Percentiles rank a stretch among this genome's conserved stretches.
Conservation (phyloP, 2,113 vertebrate genomes). For the Elaphurus davidianus region DNA sequence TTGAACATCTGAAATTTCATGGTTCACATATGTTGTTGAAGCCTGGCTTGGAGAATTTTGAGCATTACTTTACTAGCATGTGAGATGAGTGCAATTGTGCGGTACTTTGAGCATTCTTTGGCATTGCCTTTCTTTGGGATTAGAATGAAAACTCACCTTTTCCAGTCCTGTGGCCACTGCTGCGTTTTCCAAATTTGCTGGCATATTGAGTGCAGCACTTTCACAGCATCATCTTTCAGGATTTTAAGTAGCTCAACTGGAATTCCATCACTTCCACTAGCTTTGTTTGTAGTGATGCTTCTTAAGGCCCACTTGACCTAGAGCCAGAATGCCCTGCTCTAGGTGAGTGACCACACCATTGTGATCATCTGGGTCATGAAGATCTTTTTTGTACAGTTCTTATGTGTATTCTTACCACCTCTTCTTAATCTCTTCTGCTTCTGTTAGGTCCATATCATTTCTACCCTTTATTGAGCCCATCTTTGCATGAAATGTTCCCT, state of each 20-base stretch:
- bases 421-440: neutral
- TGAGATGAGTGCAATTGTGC: too few species aligned
- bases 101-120: too few species aligned
- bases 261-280: neutral
- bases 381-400: neutral
- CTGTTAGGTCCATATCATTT: neutral
- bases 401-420: neutral
- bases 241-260: too few species aligned
- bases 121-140: too few species aligned
- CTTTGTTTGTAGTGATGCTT: neutral
- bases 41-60: too few species aligned
- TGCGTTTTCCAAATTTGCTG: neutral
- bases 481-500: neutral
- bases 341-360: neutral
- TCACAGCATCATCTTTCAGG: neutral
- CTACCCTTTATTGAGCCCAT: neutral
- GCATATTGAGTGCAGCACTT: neutral
- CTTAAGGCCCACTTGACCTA: neutral
- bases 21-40: too few species aligned
- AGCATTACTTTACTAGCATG: too few species aligned
- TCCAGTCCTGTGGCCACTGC: neutral
- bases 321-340: neutral
- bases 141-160: neutral
- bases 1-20: too few species aligned
- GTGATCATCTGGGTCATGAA: neutral